These are phyloP conservation scores for Tapirus terrestris DNA, from an alignment of 2,113 vertebrate genomes.

Conservation along the genomic window DNA sequence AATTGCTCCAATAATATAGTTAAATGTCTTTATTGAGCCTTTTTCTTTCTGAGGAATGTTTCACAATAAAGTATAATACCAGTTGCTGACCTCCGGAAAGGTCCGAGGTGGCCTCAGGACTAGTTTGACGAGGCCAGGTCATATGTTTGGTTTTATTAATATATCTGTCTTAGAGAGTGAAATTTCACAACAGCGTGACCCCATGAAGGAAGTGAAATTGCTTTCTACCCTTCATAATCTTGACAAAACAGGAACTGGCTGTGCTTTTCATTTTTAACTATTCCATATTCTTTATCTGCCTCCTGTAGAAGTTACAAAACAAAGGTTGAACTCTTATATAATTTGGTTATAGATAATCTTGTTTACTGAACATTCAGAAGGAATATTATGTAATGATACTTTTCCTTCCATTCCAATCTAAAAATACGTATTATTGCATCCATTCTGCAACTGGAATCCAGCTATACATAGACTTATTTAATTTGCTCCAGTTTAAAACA, in stretches of 20 bases:
- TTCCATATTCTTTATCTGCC: constrained; percentile 26
- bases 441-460: constrained; percentile 9
- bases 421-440: constrained; percentile 48
- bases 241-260: constrained; percentile 18
- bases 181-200: constrained; percentile 13
- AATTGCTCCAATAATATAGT: neutral
- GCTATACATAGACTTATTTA: neutral
- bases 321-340: constrained; percentile 28
- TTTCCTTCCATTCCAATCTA: constrained; percentile 21
- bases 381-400: constrained; percentile 52
- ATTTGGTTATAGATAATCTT: constrained; percentile 48
- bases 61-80: constrained; percentile 13
- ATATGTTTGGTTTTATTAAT: constrained; percentile 65
- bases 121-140: neutral
- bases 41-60: constrained; percentile 8
- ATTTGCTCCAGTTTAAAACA: constrained; percentile 30
- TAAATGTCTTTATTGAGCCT: neutral
- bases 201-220: neutral
- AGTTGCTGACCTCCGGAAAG: constrained; percentile 10
- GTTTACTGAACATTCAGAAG: constrained; percentile 56
- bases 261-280: constrained; percentile 33
- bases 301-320: neutral
- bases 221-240: neutral
- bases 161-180: constrained; percentile 34
- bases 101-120: neutral